Evolutionary conservation across 2,888 invertebrate species (phyloP).

Genomic region (Amphipyra tragopoginis): DNA sequence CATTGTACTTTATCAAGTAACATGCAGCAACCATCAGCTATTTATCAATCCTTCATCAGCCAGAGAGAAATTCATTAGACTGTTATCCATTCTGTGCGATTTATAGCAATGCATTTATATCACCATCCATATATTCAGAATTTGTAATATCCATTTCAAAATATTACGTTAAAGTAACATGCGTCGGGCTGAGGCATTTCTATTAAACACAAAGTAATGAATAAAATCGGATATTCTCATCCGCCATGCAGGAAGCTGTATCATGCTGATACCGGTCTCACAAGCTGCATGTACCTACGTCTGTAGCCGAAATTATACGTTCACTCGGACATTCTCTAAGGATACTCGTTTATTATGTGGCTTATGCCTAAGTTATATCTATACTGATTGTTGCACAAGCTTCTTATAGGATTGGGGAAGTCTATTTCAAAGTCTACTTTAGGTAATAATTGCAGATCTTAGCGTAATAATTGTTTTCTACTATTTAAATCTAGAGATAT

Average conservation of each 20-base stretch:
- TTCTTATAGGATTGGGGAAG: constrained; percentile 49
- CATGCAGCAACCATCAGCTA: constrained; percentile 87
- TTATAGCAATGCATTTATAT: constrained; percentile 77
- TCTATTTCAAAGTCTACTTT: constrained; percentile 48
- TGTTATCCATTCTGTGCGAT: constrained; percentile 74
- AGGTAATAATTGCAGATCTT: constrained; percentile 41
- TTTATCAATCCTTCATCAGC: constrained; percentile 71
- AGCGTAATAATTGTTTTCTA: constrained; percentile 44
- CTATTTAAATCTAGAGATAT: constrained; percentile 46
- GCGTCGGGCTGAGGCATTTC: constrained; percentile 88
- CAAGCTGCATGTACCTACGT: constrained; percentile 78
- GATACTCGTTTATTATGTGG: constrained; percentile 44
- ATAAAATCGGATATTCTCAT: constrained; percentile 85
- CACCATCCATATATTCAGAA: constrained; percentile 62
- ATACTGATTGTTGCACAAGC: constrained; percentile 58
- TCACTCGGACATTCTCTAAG: constrained; percentile 58
- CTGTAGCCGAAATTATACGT: constrained; percentile 56
- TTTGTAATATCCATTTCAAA: constrained; percentile 70
- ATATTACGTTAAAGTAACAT: constrained; percentile 82
- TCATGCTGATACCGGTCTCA: constrained; percentile 85
- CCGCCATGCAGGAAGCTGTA: constrained; percentile 89
- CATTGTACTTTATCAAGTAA: constrained; percentile 78
- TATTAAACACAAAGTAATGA: constrained; percentile 85
- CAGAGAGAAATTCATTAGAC: constrained; percentile 66
- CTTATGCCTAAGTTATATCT: constrained; percentile 46